Evolutionary conservation across 2,797 vertebrate genomes (phyloP).

Genomic region (Semotilus atromaculatus): DNA sequence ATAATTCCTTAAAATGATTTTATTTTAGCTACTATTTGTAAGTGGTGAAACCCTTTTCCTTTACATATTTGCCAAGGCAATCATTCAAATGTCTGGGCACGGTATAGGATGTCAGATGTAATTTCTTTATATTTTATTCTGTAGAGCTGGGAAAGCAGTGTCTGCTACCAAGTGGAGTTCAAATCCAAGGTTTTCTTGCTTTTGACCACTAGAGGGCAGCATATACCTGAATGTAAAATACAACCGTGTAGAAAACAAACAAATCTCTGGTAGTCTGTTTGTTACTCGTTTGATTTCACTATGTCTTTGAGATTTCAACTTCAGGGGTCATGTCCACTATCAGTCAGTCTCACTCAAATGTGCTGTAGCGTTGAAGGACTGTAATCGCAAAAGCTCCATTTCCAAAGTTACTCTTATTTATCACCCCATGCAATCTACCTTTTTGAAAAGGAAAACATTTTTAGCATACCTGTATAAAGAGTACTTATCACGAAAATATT

Average conservation of each 20-base stretch:
- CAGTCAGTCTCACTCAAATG: not conserved
- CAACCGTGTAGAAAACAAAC: too few species aligned
- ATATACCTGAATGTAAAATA: not conserved
- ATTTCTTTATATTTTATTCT: not conserved
- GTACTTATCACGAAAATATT: too few species aligned
- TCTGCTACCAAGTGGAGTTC: not conserved
- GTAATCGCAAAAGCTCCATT: not conserved
- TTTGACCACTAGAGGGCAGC: not conserved
- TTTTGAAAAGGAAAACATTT: not conserved
- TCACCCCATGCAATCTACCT: not conserved
- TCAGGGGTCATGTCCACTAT: not conserved
- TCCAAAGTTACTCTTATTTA: not conserved
- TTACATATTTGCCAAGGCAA: not conserved
- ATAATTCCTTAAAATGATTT: not conserved
- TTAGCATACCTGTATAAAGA: too few species aligned
- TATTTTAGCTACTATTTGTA: not conserved
- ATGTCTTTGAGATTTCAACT: not conserved
- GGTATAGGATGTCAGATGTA: too few species aligned
- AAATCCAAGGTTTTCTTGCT: not conserved
- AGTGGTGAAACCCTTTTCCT: not conserved
- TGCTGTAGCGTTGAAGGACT: not conserved
- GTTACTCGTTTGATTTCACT: not conserved
- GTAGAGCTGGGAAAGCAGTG: not conserved
- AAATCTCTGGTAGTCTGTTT: not conserved
- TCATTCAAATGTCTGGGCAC: not conserved